Conservation (phyloP, 2,888 invertebrate species). For the Allacma fusca region DNA sequence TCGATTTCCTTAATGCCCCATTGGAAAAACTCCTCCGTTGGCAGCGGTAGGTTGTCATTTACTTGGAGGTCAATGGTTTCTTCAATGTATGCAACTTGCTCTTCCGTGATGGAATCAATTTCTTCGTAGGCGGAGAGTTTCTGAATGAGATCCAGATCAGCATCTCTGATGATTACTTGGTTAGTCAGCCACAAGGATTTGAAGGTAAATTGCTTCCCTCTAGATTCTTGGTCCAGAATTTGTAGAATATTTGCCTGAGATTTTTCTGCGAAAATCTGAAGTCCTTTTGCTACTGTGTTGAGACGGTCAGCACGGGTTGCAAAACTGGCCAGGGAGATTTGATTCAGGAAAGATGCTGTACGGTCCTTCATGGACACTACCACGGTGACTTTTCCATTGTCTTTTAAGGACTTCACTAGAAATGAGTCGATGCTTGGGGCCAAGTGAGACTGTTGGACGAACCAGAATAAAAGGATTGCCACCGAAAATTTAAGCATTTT, state of each 20-base stretch:
- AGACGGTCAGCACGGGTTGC: background rate
- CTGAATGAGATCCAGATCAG: background rate
- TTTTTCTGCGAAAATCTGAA: background rate
- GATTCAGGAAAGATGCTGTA: background rate
- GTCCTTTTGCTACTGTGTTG: background rate
- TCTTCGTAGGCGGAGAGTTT: background rate
- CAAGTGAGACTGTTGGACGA: no score
- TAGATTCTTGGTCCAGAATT: background rate
- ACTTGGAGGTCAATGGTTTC: background rate
- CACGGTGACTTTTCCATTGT: background rate
- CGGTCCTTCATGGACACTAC: background rate
- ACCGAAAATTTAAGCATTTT: no score
- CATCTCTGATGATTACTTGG: background rate
- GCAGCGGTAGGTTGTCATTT: background rate
- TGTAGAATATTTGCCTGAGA: background rate
- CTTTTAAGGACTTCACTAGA: background rate
- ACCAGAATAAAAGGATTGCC: no score
- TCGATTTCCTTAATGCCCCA: conserved; percentile 48
- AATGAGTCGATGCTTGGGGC: background rate
- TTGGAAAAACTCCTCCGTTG: background rate
- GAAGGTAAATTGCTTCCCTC: background rate
- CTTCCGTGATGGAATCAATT: background rate
- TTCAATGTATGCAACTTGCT: background rate
- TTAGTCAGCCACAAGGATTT: background rate
- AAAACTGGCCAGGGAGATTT: background rate